phyloP scores from a whole-genome alignment of 2,113 vertebrate species.

The Anas platyrhynchos region DNA sequence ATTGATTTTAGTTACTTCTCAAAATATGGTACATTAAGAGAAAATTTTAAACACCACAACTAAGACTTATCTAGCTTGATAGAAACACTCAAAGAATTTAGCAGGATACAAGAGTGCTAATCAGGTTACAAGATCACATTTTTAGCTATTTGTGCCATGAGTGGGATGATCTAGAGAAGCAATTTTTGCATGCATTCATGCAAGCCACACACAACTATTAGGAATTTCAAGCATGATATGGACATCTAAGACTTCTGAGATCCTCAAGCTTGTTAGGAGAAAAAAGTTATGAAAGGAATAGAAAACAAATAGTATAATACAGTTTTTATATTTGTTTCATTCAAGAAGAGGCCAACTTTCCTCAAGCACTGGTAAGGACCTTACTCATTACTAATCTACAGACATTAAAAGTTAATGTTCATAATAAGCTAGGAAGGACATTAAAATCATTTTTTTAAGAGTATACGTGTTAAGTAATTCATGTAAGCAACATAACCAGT shows the following conservation, averaged over 20 bases:
- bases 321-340: background rate
- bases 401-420: conserved; percentile 9
- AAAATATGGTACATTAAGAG: background rate
- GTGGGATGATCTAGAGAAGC: background rate
- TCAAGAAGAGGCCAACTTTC: background rate
- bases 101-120: background rate
- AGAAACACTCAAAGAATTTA: background rate
- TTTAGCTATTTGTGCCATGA: background rate
- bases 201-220: background rate
- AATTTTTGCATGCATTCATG: background rate
- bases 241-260: background rate
- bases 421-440: background rate
- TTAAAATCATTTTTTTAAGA: background rate
- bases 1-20: background rate
- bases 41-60: background rate
- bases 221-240: background rate
- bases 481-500: background rate
- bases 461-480: background rate
- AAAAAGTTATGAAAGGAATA: background rate
- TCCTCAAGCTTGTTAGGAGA: background rate
- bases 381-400: background rate
- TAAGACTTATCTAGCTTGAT: background rate
- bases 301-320: background rate
- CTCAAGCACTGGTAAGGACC: background rate
- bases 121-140: background rate